These are phyloP conservation scores for Umimayanthus kanabou DNA, from an alignment of 92 coral and sea anemone species.

Conservation along the genomic window DNA sequence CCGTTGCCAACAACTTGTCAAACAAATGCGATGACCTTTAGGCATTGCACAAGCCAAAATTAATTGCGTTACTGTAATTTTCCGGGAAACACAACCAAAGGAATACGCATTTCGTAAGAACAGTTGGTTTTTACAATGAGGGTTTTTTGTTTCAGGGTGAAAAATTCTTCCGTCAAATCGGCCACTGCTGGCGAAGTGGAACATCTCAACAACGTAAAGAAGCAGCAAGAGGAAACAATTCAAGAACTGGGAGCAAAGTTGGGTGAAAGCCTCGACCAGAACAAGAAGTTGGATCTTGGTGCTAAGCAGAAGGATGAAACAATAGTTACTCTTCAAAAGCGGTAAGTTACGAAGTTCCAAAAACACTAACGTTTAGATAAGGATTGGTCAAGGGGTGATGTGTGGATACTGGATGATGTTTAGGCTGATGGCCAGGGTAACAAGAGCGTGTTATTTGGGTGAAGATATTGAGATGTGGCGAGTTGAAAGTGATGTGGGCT, in stretches of 20 bases:
- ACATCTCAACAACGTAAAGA: conserved; percentile 9
- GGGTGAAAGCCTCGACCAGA: conserved; percentile 18
- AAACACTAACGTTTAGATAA: too few species aligned
- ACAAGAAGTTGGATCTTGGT: conserved; percentile 23
- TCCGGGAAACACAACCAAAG: background rate
- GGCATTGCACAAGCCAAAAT: background rate
- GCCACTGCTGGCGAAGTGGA: conserved; percentile 25
- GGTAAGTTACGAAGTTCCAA: conserved; percentile 4
- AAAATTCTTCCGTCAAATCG: background rate
- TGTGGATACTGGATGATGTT: background rate
- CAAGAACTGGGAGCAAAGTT: conserved; percentile 12
- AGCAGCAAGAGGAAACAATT: background rate
- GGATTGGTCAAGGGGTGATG: background rate
- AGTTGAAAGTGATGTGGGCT: background rate
- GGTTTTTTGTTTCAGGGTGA: background rate
- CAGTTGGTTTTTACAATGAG: too few species aligned
- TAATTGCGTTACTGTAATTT: background rate
- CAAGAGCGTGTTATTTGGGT: background rate
- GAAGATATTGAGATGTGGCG: background rate
- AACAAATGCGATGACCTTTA: too few species aligned
- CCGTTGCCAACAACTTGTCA: too few species aligned
- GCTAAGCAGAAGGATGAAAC: conserved; percentile 20
- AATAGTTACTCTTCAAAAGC: conserved; percentile 30
- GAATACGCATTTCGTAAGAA: background rate
- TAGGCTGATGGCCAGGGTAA: too few species aligned